Percentiles rank a stretch among this genome's conserved stretches.
phyloP scores from a whole-genome alignment of 2,797 vertebrate genomes.

The Microctenopoma steveboyesi region DNA sequence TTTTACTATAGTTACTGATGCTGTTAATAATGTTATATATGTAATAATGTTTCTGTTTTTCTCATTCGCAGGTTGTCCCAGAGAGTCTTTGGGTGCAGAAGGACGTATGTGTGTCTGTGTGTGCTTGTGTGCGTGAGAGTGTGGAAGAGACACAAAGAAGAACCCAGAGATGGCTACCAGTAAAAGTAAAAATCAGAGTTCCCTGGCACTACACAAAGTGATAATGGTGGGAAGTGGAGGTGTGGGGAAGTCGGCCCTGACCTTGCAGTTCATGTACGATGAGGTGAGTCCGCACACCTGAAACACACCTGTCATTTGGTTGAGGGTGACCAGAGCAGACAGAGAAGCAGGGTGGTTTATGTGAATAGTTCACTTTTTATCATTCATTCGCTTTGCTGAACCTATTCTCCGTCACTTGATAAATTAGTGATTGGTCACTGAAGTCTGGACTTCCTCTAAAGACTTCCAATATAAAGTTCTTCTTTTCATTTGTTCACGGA shows the following conservation, averaged over 20 bases:
- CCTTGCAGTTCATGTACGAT: conserved; percentile 99
- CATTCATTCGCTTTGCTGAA: neutral
- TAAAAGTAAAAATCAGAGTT: conserved; percentile 98
- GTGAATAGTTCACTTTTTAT: conserved; percentile 8
- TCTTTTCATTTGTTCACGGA: neutral
- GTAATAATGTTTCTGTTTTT: conserved; percentile 32
- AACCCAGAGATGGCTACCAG: conserved; percentile 88
- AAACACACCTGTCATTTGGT: neutral
- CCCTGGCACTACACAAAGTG: conserved; percentile 96
- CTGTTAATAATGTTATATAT: too few relatives aligned
- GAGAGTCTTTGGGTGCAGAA: conserved; percentile 34
- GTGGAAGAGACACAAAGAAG: conserved; percentile 42
- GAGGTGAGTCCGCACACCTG: conserved; percentile 85
- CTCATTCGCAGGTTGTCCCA: conserved; percentile 68
- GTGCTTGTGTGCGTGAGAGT: conserved; percentile 40
- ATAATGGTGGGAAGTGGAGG: conserved; percentile 99
- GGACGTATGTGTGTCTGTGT: conserved; percentile 41
- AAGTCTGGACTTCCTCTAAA: conserved; percentile 10
- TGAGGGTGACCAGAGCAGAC: too few relatives aligned
- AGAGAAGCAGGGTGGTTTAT: neutral
- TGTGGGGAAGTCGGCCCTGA: conserved; percentile 97
- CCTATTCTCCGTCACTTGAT: neutral
- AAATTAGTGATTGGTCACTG: neutral
- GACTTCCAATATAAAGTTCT: neutral
- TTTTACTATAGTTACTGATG: conserved; percentile 33